phyloP scores from a whole-genome alignment of 1,140 invertebrate species.

The Neodiprion fabricii region DNA sequence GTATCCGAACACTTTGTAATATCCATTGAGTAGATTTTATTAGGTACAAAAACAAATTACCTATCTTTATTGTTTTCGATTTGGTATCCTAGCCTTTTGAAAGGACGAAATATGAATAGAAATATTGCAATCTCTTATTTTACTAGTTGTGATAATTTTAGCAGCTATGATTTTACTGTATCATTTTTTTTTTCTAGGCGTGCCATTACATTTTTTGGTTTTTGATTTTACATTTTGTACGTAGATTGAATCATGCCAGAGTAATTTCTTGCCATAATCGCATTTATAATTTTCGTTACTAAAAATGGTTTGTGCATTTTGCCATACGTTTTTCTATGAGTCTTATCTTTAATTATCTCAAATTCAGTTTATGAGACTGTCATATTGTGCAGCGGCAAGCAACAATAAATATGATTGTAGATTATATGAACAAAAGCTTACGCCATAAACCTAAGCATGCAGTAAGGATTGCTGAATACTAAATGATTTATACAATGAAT shows the following conservation, averaged over 20 bases:
- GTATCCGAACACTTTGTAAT: too few relatives aligned
- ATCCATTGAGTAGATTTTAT: too few relatives aligned
- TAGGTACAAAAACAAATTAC: too few relatives aligned
- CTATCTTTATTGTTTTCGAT: background rate
- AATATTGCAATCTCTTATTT: constrained; percentile 3
- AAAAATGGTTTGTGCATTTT: background rate
- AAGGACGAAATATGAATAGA: background rate
- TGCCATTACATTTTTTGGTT: constrained; percentile 5
- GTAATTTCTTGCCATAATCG: background rate
- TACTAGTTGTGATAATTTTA: background rate
- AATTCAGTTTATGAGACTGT: too few relatives aligned
- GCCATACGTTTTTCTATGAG: too few relatives aligned
- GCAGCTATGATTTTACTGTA: background rate
- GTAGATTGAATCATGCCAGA: background rate
- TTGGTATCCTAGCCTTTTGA: background rate
- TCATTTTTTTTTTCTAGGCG: background rate
- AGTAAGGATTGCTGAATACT: too few relatives aligned
- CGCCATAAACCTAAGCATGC: too few relatives aligned
- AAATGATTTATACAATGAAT: too few relatives aligned
- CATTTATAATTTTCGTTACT: background rate
- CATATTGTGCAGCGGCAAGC: too few relatives aligned
- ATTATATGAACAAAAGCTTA: too few relatives aligned
- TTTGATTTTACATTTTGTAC: background rate
- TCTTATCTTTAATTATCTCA: too few relatives aligned
- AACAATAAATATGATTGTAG: too few relatives aligned